These are phyloP conservation scores for Sipha flava DNA, from an alignment of 1,140 invertebrate genomes.

Conservation along the genomic window DNA sequence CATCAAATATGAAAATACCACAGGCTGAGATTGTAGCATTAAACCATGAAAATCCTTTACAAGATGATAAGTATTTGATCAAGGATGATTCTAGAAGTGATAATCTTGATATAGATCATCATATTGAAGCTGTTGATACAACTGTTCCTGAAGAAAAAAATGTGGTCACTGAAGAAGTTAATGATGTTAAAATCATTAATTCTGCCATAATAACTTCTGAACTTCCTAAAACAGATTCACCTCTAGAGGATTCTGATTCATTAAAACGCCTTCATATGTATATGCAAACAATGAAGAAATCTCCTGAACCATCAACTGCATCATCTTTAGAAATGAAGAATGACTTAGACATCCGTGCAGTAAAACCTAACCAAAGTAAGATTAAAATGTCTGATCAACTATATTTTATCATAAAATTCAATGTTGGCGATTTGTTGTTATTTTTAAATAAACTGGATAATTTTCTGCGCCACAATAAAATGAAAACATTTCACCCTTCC, in stretches of 20 bases:
- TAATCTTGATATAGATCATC: background rate
- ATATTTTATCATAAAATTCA: background rate
- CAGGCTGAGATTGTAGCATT: background rate
- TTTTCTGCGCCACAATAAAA: background rate
- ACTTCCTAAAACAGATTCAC: background rate
- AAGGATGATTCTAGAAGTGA: background rate
- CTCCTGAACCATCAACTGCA: background rate
- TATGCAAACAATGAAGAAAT: conserved; percentile 26
- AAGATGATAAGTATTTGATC: background rate
- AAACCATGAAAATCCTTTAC: background rate
- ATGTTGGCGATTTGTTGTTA: conserved; percentile 19
- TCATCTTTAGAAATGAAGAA: background rate
- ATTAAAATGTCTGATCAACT: conserved; percentile 15
- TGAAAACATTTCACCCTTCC: conserved; percentile 22
- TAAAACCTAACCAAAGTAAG: conserved; percentile 25
- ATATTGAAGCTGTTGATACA: background rate
- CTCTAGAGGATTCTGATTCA: conserved; percentile 13
- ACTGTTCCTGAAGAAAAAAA: background rate
- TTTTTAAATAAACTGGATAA: conserved; percentile 28
- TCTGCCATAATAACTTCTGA: background rate
- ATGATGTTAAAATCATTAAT: background rate
- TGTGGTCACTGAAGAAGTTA: background rate
- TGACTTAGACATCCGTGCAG: background rate
- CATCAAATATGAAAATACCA: background rate
- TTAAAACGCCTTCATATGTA: conserved; percentile 22